Conservation (phyloP, 30 jellyfish, hydroid and myxozoan species). For the Mastigias papua region DNA sequence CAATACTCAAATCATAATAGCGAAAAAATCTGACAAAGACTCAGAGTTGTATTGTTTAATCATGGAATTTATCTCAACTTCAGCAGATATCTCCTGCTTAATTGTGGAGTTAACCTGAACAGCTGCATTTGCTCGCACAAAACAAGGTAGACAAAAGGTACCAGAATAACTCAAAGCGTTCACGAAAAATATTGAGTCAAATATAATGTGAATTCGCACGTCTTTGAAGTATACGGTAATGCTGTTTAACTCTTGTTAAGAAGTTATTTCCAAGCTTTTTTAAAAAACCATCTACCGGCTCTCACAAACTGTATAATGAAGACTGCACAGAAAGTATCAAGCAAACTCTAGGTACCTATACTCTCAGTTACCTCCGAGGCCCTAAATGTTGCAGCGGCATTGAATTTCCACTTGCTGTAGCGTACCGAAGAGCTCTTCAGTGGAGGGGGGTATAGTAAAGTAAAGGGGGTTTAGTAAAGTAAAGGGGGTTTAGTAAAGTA, state of each 20-base stretch:
- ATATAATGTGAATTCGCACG: background rate
- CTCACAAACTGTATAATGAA: too few species aligned
- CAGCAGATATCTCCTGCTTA: background rate
- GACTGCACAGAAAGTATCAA: too few species aligned
- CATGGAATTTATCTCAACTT: background rate
- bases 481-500: too few species aligned
- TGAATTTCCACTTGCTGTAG: too few species aligned
- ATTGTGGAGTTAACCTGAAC: background rate
- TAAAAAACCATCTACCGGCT: too few species aligned
- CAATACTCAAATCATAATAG: background rate
- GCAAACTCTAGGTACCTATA: too few species aligned
- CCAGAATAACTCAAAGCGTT: background rate
- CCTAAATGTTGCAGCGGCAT: too few species aligned
- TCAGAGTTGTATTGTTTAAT: background rate
- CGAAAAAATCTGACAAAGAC: background rate
- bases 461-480: too few species aligned
- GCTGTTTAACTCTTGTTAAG: background rate
- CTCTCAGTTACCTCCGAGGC: too few species aligned
- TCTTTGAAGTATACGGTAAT: background rate
- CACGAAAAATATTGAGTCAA: background rate
- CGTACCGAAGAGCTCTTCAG: too few species aligned
- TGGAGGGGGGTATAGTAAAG: too few species aligned
- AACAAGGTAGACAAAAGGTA: background rate
- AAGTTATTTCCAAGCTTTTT: background rate
- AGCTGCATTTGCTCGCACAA: constrained; percentile 6